Evolutionary conservation across 2,113 vertebrate genomes (phyloP).

Genomic region (Rhinoptilus africanus): DNA sequence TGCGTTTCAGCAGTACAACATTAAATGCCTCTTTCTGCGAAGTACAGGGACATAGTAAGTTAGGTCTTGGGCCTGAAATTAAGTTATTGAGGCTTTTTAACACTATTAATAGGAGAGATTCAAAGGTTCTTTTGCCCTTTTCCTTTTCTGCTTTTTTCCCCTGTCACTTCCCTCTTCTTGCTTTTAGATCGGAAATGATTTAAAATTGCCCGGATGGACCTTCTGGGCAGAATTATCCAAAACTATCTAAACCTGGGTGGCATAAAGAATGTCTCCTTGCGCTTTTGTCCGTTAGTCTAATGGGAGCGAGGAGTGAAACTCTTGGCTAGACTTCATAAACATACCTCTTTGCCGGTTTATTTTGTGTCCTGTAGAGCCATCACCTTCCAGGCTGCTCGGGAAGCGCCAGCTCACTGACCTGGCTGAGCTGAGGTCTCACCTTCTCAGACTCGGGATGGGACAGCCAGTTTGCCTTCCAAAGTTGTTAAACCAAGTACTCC

Average conservation of each 20-base stretch:
- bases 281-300: not conserved
- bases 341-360: not conserved
- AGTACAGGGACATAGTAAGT: not conserved
- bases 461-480: not conserved
- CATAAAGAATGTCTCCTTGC: not conserved
- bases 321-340: not conserved
- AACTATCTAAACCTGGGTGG: not conserved
- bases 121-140: not conserved
- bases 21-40: not conserved
- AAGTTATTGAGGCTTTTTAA: not conserved
- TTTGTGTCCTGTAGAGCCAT: not conserved
- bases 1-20: not conserved
- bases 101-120: not conserved
- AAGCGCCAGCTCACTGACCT: not conserved
- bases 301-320: not conserved
- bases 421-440: rapidly evolving
- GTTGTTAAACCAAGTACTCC: not conserved
- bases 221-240: not conserved
- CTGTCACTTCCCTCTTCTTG: not conserved
- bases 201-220: not conserved
- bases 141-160: not conserved
- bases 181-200: not conserved
- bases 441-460: not conserved
- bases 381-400: rapidly evolving
- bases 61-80: not conserved